These are phyloP conservation scores for Etheostoma perlongum DNA, from an alignment of 2,797 vertebrate species.

Conservation along the genomic window DNA sequence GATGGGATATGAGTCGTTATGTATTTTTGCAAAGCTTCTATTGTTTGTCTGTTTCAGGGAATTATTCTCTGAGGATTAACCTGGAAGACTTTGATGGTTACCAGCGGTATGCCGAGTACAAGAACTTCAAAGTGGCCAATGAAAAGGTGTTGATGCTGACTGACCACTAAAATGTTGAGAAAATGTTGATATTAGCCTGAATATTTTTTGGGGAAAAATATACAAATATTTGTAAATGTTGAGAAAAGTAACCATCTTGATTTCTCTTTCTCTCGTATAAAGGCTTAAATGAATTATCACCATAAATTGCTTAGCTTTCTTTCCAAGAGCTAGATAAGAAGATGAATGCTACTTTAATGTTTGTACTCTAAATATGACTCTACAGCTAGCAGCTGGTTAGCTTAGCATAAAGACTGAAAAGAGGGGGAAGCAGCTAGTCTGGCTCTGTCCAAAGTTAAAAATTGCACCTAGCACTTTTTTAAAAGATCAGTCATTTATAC, in stretches of 20 bases:
- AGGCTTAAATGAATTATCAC: background rate
- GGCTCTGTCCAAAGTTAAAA: background rate
- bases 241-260: background rate
- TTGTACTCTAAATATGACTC: background rate
- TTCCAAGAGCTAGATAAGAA: background rate
- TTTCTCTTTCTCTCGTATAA: no score
- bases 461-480: background rate
- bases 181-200: background rate
- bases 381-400: background rate
- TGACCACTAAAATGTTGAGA: background rate
- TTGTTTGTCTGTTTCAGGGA: conserved; percentile 79
- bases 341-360: background rate
- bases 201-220: background rate
- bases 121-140: conserved; percentile 86
- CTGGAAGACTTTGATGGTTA: conserved; percentile 91
- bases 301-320: background rate
- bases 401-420: conserved; percentile 1
- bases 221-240: background rate
- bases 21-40: background rate
- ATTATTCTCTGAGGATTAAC: conserved; percentile 91
- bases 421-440: background rate
- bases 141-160: conserved; percentile 85
- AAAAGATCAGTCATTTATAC: background rate
- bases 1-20: background rate
- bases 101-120: conserved; percentile 89